Percentiles rank a stretch among this genome's conserved stretches.
phyloP scores from a whole-genome alignment of 2,888 invertebrate species.

The Alsophila aescularia region DNA sequence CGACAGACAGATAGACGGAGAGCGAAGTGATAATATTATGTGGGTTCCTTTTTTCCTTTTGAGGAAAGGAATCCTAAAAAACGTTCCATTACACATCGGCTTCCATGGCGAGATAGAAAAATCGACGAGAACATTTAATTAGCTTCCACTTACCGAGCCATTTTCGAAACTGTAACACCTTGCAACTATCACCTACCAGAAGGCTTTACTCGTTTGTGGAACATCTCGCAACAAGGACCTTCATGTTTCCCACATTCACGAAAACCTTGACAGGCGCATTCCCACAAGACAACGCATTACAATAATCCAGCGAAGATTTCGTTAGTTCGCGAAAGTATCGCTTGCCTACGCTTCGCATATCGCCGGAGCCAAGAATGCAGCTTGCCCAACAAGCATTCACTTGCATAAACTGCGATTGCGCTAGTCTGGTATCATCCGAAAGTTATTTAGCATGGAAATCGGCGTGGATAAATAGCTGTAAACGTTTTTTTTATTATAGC shows the following conservation, averaged over 20 bases:
- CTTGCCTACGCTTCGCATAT: conserved; percentile 59
- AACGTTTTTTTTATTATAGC: background rate
- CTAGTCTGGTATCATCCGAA: conserved; percentile 35
- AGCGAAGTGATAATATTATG: too few relatives aligned
- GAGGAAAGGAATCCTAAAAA: too few relatives aligned
- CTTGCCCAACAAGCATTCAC: conserved; percentile 61
- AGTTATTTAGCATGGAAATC: conserved; percentile 18
- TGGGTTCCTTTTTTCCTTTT: too few relatives aligned
- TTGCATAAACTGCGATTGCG: conserved; percentile 45
- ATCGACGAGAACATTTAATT: background rate
- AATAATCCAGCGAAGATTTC: conserved; percentile 36
- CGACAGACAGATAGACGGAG: too few relatives aligned
- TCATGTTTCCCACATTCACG: background rate
- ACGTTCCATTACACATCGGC: too few relatives aligned
- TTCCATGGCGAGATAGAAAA: too few relatives aligned
- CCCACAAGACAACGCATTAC: conserved; percentile 8
- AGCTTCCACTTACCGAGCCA: too few relatives aligned
- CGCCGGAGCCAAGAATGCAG: conserved; percentile 60
- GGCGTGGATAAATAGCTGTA: conserved; percentile 4
- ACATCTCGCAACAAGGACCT: background rate
- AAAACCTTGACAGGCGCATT: conserved; percentile 16
- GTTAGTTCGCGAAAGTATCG: conserved; percentile 36
- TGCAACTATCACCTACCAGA: background rate
- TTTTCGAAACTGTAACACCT: background rate
- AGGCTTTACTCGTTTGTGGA: background rate